Percentiles rank a stretch among this genome's conserved stretches.
phyloP scores from a whole-genome alignment of 2,797 vertebrate species.

The Malurus leucopterus region DNA sequence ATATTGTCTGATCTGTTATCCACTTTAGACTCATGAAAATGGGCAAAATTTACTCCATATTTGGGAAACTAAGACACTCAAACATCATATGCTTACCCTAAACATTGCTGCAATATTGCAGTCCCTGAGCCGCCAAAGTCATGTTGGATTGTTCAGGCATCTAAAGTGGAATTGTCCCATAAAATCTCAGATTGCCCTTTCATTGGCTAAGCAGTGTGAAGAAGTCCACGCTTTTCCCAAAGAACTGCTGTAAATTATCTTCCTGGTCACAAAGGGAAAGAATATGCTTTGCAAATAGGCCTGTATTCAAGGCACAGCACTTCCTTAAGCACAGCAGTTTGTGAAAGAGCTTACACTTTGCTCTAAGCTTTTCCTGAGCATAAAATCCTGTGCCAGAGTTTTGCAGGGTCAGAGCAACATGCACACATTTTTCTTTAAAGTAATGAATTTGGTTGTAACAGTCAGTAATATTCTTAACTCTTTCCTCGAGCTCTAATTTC shows the following conservation, averaged over 20 bases:
- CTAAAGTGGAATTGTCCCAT: background rate
- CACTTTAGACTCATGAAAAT: background rate
- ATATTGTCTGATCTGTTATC: background rate
- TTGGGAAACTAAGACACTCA: background rate
- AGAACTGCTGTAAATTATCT: background rate
- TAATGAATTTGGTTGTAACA: background rate
- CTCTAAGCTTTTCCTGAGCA: background rate
- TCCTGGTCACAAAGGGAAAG: background rate
- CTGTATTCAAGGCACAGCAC: background rate
- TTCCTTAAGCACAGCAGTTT: background rate
- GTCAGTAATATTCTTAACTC: background rate
- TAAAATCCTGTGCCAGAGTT: background rate
- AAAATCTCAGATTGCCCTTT: background rate
- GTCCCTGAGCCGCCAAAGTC: background rate
- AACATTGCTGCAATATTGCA: background rate
- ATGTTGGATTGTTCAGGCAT: background rate
- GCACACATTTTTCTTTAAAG: background rate
- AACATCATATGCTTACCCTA: background rate
- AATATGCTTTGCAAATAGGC: background rate
- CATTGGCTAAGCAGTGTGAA: background rate
- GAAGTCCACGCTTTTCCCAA: fast-evolving
- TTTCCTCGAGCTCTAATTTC: background rate
- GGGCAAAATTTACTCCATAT: background rate
- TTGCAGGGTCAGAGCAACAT: background rate
- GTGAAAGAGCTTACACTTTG: background rate